phyloP scores from a whole-genome alignment of 2,888 invertebrate species.

The Parnassius glacialis region DNA sequence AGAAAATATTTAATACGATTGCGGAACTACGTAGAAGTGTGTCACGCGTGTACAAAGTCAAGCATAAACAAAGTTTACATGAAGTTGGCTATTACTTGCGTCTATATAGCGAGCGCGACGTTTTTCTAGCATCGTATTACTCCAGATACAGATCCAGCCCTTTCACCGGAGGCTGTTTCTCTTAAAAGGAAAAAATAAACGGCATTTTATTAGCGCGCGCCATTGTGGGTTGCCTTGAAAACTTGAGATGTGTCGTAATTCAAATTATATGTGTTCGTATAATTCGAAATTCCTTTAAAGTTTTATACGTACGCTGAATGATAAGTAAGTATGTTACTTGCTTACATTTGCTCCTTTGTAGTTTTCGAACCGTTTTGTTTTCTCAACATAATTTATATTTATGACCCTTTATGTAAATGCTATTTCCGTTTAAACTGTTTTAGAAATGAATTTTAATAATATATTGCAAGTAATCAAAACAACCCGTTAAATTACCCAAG shows the following conservation, averaged over 20 bases:
- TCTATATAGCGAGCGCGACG: conserved; percentile 30
- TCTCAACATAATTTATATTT: no score
- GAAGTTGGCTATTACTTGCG: conserved; percentile 32
- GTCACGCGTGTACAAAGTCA: conserved; percentile 10
- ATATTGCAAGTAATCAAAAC: no score
- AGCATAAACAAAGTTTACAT: conserved; percentile 27
- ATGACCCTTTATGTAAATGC: no score
- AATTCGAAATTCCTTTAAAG: no score
- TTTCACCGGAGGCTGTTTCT: conserved; percentile 43
- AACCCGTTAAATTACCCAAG: no score
- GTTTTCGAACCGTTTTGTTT: no score
- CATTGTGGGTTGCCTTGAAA: conserved; percentile 5
- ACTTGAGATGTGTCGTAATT: not conserved
- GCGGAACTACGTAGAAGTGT: conserved; percentile 7
- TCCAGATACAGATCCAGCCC: conserved; percentile 40
- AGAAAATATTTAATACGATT: not conserved
- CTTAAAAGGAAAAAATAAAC: conserved; percentile 36
- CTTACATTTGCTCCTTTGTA: no score
- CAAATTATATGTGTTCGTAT: no score
- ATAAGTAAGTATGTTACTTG: no score
- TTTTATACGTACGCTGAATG: no score
- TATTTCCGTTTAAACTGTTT: no score
- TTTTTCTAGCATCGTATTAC: conserved; percentile 47
- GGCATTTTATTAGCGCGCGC: conserved; percentile 24
- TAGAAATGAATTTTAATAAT: no score